A percentile compares a stretch with the other conserved stretches of the same genome.
These are phyloP conservation scores for Suricata suricatta DNA, from an alignment of 2,113 vertebrate genomes.

Conservation along the genomic window DNA sequence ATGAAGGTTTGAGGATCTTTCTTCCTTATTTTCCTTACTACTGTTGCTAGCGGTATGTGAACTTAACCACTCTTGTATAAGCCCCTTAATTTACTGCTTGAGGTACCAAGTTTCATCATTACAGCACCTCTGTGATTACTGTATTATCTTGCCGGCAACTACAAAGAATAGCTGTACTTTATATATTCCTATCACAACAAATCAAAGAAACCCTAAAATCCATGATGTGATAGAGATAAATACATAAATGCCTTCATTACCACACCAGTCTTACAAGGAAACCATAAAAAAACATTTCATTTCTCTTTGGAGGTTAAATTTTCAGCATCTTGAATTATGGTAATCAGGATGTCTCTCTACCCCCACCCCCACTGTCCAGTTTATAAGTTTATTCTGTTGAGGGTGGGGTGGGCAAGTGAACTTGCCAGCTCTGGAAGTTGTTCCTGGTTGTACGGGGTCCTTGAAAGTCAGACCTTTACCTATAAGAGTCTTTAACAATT, in stretches of 20 bases:
- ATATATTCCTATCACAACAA: background rate
- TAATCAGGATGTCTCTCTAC: background rate
- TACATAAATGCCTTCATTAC: background rate
- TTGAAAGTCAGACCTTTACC: background rate
- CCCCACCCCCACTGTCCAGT: background rate
- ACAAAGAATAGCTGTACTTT: background rate
- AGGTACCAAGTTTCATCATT: background rate
- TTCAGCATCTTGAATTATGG: background rate
- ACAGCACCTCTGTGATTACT: background rate
- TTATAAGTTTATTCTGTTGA: background rate
- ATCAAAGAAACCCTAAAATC: background rate
- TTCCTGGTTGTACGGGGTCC: background rate
- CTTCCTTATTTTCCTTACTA: background rate
- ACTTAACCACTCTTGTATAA: background rate
- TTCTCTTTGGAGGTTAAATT: background rate
- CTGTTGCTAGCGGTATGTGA: background rate
- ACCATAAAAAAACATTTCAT: background rate
- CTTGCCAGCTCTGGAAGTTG: background rate
- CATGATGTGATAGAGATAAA: background rate
- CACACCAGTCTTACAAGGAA: background rate
- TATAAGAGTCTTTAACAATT: background rate
- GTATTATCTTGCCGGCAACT: background rate
- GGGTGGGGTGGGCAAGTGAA: background rate
- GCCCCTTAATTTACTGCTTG: background rate
- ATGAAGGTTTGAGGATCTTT: background rate